These are phyloP conservation scores for Lasius platythorax DNA, from an alignment of 2,888 invertebrate species.

Conservation along the genomic window DNA sequence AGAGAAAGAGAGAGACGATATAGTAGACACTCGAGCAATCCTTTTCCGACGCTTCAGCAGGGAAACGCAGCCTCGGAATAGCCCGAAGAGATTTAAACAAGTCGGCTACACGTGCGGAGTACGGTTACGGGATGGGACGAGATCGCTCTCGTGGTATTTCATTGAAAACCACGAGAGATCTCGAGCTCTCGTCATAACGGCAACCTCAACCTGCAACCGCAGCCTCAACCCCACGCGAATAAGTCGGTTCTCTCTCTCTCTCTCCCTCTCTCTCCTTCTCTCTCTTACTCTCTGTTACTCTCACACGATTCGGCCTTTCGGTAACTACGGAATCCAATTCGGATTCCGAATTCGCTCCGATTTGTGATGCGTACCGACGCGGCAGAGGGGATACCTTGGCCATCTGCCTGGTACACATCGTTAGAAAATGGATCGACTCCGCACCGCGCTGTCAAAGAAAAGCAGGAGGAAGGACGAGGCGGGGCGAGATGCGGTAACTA, in stretches of 20 bases:
- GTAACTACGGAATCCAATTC: constrained; percentile 33
- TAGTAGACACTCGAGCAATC: constrained; percentile 22
- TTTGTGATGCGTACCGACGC: constrained; percentile 19
- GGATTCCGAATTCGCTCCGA: constrained; percentile 13
- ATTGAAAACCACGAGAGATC: constrained; percentile 46
- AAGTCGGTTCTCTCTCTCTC: not conserved
- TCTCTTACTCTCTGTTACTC: not conserved
- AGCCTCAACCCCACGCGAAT: constrained; percentile 19
- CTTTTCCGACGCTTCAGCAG: constrained; percentile 15
- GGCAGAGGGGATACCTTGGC: constrained; percentile 43
- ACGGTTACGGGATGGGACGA: not conserved
- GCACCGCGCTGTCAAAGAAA: constrained; percentile 66
- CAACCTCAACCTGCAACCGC: constrained; percentile 1
- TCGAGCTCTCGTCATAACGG: constrained; percentile 38
- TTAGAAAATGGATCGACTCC: constrained; percentile 69
- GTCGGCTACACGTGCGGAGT: constrained; percentile 45
- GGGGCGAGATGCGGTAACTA: constrained; percentile 54
- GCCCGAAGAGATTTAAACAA: constrained; percentile 60
- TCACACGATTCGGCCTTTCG: not conserved
- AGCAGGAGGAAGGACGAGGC: not conserved
- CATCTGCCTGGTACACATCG: constrained; percentile 59
- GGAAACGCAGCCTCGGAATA: constrained; percentile 21
- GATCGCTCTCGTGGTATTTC: constrained; percentile 36
- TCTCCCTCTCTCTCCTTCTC: not conserved
- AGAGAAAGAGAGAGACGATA: not conserved